Evolutionary conservation across 2,888 invertebrate genomes (phyloP), one percentile per base, ranked within the genome.

Genomic region (Pammene fasciana): DNA sequence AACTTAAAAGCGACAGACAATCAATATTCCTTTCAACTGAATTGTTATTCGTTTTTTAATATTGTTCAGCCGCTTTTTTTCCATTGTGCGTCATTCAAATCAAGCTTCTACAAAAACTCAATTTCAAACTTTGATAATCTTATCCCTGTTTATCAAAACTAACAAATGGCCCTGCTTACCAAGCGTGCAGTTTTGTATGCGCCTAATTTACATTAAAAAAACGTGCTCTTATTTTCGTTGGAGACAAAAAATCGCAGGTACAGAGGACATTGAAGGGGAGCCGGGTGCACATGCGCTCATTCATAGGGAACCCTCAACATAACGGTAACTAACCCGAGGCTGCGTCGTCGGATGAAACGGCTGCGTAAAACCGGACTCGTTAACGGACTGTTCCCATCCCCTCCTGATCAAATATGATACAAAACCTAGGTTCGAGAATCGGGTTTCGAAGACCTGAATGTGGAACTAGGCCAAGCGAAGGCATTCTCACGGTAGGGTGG

Each of bases 271-370:
- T 73, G 76, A 74, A 72, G 70, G 65, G 68, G 72, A 72, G 78
- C 78, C 82, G 82, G 82, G 78, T 83, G 82, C 79, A 77, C 75
- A 61, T 77, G 80, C 80, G 80, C 78, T 79, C 74, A 78, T 84
- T 82, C 76, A 82, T 77, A 82, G 73, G 72, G 80, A 50, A 82
- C 89, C 81, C 86, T 82, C 65, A 50, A 75, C 77, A 76, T 86
- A 87, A 88, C 86, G 85, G 86, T 86, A 82, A 80, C 81, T 73
- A 76, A 73, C 76, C 75, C 78, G 80, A 75, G 80, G 77, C 81
- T 84, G 82, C 82, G 84, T 78, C 76, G 73, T 79, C 72, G 76
- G 72, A 78, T 75, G 76, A 81, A 81, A 81, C 79, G 78, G 77
- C 75, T 75, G 73, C 74, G 50, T 71, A 76, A 79, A 85, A 82